Evolutionary conservation across 2,888 invertebrate genomes (phyloP).

Genomic region (Parnassius smintheus): DNA sequence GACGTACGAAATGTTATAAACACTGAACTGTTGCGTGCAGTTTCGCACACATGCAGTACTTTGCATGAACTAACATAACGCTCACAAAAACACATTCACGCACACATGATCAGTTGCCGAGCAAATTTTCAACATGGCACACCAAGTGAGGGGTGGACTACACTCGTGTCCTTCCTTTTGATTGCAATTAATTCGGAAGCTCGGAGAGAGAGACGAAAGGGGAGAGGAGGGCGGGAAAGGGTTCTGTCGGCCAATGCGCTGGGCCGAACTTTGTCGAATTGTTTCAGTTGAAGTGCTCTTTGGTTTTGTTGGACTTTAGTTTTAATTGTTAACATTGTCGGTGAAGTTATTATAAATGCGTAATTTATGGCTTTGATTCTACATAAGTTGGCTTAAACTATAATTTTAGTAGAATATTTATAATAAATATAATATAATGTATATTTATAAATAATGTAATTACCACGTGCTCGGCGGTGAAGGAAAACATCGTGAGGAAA

Average conservation of each 20-base stretch:
- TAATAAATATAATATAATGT: too few species aligned
- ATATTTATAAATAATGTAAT: too few species aligned
- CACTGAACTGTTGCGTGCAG: conserved; percentile 31
- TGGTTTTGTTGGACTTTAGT: conserved; percentile 50
- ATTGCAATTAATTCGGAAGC: conserved; percentile 80
- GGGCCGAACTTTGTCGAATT: conserved; percentile 68
- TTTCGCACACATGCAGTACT: conserved; percentile 37
- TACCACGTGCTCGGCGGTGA: too few species aligned
- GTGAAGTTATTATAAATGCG: conserved; percentile 29
- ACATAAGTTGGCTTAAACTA: conserved; percentile 30
- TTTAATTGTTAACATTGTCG: conserved; percentile 39
- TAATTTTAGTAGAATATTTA: too few species aligned
- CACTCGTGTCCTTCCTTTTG: conserved; percentile 80
- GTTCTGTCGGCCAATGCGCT: conserved; percentile 73
- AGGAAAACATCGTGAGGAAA: too few species aligned
- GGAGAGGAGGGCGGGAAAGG: conserved; percentile 50
- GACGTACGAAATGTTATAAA: conserved; percentile 17
- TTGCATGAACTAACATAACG: conserved; percentile 39
- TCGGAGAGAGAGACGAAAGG: conserved; percentile 40
- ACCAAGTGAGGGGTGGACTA: conserved; percentile 76
- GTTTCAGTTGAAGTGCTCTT: conserved; percentile 52
- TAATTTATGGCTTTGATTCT: conserved; percentile 30
- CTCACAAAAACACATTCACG: conserved; percentile 37
- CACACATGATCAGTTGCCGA: conserved; percentile 36
- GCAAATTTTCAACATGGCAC: conserved; percentile 76